Base-by-base conservation (phyloP, 2,888 invertebrate species). In the Prosapia bicincta region DNA sequence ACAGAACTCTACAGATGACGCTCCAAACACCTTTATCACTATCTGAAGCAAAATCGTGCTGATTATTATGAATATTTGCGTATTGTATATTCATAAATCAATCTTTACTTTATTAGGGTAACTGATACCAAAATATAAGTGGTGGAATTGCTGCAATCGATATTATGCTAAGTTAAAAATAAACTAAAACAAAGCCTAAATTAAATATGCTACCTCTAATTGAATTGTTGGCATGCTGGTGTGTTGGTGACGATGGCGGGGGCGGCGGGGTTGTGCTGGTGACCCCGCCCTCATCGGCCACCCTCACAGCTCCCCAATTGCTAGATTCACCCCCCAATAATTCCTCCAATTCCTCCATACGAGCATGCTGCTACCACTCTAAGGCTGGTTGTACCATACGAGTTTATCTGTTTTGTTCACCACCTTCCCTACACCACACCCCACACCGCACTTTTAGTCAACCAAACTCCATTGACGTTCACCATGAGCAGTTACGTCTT, bases 191-290 rank as follows among this genome's bases (percentile, higher is more conserved):
- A n/a, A n/a, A n/a, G n/a, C n/a, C n/a, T n/a, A n/a, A n/a, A n/a
- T n/a, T n/a, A n/a, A n/a, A n/a, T n/a, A n/a, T n/a, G n/a, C n/a
- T 87, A 91, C 91, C 91, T 90, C 90, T 85, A 80, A 91, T 91
- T 71, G 90, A 90, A 83, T 90, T 91, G 74, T 89, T 89, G 78
- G 87, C 88, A 83, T 80, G 81, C 71, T 71, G 82, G 74, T 80
- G 83, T 78, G 86, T 85, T n/a, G 85, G 85, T 66, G 86, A 86
- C 77, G 85, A 85, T 80, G 83, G 84, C 15, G 86, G 86, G 0
- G 90, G 90, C 0, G 90, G 89, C 0, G 89, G 89, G 10, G 90
- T 89, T 79, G 89, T 89, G 81, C 89, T 90, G 1, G 88, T 89
- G 25, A 89, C 84, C 71, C 75, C 80, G 78, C 76, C 81, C 73